A percentile compares a stretch with the other conserved stretches of the same genome.
Evolutionary conservation across 2,797 vertebrate genomes (phyloP).

Genomic region (Pantherophis vulpinus): DNA sequence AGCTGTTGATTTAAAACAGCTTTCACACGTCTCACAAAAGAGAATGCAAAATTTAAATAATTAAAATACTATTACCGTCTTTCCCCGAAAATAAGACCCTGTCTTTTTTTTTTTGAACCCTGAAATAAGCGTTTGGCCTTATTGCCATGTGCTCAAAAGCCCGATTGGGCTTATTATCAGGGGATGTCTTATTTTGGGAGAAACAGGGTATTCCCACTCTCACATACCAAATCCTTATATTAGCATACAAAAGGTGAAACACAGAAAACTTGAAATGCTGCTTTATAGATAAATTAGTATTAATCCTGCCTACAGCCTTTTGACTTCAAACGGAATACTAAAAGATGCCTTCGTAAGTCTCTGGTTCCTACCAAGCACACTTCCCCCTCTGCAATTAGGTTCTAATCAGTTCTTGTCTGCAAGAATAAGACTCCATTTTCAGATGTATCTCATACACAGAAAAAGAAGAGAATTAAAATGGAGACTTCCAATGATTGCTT

Average conservation of each 20-base stretch:
- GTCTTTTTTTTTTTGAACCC: too few relatives aligned
- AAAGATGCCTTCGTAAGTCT: background rate
- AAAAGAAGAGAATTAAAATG: slow-evolving; percentile 1
- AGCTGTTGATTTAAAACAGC: background rate
- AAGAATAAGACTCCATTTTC: slow-evolving; percentile 2
- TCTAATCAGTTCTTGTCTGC: slow-evolving; percentile 10
- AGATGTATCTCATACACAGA: background rate
- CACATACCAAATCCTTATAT: background rate
- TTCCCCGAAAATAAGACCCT: too few relatives aligned
- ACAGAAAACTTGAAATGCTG: background rate
- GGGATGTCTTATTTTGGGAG: too few relatives aligned
- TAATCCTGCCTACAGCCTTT: background rate
- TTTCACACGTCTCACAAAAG: background rate
- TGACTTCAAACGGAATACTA: background rate
- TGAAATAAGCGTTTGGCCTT: too few relatives aligned
- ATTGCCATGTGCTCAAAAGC: too few relatives aligned
- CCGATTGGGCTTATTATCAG: too few relatives aligned
- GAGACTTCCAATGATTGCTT: background rate
- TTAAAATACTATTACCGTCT: too few relatives aligned
- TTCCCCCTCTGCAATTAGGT: background rate
- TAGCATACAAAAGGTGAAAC: background rate
- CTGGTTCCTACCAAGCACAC: background rate
- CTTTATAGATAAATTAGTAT: background rate
- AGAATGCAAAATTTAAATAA: background rate
- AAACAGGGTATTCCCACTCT: too few relatives aligned